Percentiles rank a stretch among this genome's conserved stretches.
phyloP scores from a whole-genome alignment of 2,797 vertebrate genomes.

The Epinephelus coioides region DNA sequence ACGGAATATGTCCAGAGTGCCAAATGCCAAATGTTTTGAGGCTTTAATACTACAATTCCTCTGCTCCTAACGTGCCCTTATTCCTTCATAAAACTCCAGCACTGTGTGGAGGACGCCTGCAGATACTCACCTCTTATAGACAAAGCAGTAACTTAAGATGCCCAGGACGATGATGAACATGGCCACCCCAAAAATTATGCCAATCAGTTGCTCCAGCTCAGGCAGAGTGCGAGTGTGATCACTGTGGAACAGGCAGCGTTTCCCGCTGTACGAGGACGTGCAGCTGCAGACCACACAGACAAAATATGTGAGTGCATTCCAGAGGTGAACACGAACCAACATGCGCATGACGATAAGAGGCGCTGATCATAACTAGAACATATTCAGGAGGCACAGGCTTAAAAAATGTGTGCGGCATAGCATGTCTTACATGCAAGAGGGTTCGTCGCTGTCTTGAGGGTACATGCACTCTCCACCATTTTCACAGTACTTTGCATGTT shows the following conservation, averaged over 20 bases:
- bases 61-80: too few species aligned
- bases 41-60: background rate
- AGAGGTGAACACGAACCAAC: constrained; percentile 53
- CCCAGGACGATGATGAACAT: constrained; percentile 63
- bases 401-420: background rate
- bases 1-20: background rate
- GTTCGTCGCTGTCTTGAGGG: constrained; percentile 70
- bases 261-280: constrained; percentile 41
- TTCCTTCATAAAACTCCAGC: background rate
- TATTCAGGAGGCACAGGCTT: background rate
- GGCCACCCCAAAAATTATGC: constrained; percentile 62
- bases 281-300: constrained; percentile 71
- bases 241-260: constrained; percentile 65
- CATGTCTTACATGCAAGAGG: constrained; percentile 78
- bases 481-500: constrained; percentile 69
- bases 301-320: constrained; percentile 54
- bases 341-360: constrained; percentile 14
- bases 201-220: constrained; percentile 67
- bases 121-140: constrained; percentile 70
- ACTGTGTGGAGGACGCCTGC: background rate
- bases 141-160: constrained; percentile 60
- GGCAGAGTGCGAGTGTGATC: fast-evolving
- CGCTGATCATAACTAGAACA: background rate
- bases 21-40: background rate
- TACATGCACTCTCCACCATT: constrained; percentile 79